Percentiles rank a stretch among this genome's conserved stretches.
phyloP scores from a whole-genome alignment of 2,797 vertebrate genomes.

The Limosa lapponica region DNA sequence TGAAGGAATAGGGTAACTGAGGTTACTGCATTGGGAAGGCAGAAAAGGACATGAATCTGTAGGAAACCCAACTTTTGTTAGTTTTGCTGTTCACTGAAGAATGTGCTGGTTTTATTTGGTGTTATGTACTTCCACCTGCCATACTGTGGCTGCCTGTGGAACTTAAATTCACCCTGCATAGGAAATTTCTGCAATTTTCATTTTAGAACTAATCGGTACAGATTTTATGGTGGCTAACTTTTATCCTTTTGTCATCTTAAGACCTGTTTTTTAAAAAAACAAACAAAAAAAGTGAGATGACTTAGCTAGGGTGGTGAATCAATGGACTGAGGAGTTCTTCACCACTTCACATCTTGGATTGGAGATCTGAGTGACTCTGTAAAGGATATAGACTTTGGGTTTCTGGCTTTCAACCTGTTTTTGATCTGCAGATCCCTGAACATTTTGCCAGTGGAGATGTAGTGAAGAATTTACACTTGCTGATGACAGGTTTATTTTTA shows the following conservation, averaged over 20 bases:
- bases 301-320: neutral
- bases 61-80: neutral
- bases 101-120: neutral
- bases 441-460: neutral
- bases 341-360: neutral
- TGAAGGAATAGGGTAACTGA: neutral
- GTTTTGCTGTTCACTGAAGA: neutral
- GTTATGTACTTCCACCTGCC: neutral
- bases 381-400: neutral
- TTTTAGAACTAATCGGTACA: neutral
- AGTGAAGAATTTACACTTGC: neutral
- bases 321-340: neutral
- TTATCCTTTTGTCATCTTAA: neutral
- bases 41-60: neutral
- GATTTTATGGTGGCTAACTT: neutral
- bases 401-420: neutral
- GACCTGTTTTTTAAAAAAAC: neutral
- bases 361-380: neutral
- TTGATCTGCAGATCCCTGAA: neutral
- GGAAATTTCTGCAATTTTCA: neutral
- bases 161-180: neutral
- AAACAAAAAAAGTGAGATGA: neutral
- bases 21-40: neutral
- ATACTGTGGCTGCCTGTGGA: neutral
- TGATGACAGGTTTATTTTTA: neutral